Percentiles rank a stretch among this genome's conserved stretches.
Evolutionary conservation across 1,140 invertebrate genomes (phyloP).

Genomic region (Drosophila cardini): DNA sequence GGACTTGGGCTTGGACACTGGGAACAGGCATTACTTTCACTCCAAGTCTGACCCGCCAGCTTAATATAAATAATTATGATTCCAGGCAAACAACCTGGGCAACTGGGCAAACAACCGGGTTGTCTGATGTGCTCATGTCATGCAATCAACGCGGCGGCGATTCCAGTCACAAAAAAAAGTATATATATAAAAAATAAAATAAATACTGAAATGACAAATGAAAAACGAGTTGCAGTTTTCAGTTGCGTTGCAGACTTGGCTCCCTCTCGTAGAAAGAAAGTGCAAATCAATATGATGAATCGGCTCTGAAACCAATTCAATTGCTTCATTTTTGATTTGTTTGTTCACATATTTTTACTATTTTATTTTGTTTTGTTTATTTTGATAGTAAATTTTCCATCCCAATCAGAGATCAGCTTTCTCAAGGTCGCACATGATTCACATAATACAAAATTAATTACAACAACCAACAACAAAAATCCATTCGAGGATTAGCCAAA

Average conservation of each 20-base stretch:
- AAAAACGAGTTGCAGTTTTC: constrained; percentile 68
- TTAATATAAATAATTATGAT: constrained; percentile 80
- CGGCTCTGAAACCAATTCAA: constrained; percentile 29
- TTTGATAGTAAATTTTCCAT: constrained; percentile 18
- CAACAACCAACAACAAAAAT: constrained; percentile 37
- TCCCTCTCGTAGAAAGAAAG: constrained; percentile 46
- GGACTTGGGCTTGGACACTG: constrained; percentile 16
- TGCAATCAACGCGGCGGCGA: constrained; percentile 67
- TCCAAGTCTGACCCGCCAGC: constrained; percentile 71
- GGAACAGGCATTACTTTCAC: constrained; percentile 65
- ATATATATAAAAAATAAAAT: no score
- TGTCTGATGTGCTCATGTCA: constrained; percentile 73
- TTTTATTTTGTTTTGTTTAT: constrained; percentile 19
- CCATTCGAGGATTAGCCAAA: constrained; percentile 9
- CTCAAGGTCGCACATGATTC: constrained; percentile 59
- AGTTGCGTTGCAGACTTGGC: constrained; percentile 15
- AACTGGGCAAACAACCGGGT: not conserved
- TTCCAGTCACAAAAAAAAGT: constrained; percentile 11
- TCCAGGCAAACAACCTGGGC: constrained; percentile 32
- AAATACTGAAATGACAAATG: constrained; percentile 65
- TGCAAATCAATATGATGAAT: constrained; percentile 56
- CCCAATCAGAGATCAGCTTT: not conserved
- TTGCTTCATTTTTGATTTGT: constrained; percentile 31
- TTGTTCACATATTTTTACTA: no score
- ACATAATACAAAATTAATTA: constrained; percentile 46